Percentiles rank a stretch among this genome's conserved stretches.
These are phyloP conservation scores for Antheraea yamamai DNA, from an alignment of 2,888 invertebrate species.

Conservation along the genomic window DNA sequence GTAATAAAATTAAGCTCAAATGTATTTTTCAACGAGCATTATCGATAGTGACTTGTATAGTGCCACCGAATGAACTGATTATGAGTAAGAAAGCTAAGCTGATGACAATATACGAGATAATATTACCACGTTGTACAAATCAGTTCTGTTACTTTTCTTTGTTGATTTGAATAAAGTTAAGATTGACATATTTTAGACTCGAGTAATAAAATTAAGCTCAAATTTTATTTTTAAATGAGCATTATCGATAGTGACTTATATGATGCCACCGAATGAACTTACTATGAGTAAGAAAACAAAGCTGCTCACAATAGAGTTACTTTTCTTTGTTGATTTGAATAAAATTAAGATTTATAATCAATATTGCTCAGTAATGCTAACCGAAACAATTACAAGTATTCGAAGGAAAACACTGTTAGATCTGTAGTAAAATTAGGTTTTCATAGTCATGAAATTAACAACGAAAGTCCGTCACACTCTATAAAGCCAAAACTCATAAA, in stretches of 20 bases:
- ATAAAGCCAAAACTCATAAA: neutral
- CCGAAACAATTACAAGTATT: neutral
- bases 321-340: neutral
- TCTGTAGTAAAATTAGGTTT: neutral
- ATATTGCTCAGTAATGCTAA: neutral
- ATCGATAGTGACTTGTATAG: neutral
- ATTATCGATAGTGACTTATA: neutral
- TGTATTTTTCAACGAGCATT: neutral
- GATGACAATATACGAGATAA: neutral
- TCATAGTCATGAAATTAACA: neutral
- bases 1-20: neutral
- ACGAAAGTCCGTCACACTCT: neutral
- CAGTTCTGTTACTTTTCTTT: neutral
- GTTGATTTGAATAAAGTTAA: neutral
- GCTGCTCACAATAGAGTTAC: neutral
- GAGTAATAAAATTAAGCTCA: neutral
- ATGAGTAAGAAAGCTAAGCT: neutral
- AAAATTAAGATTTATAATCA: neutral
- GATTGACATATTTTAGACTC: neutral
- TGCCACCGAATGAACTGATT: neutral
- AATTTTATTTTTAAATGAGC: neutral
- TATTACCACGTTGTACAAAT: neutral
- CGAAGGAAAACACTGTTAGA: neutral
- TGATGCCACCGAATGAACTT: neutral
- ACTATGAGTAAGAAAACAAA: neutral